These are phyloP conservation scores for Murina feae DNA, from an alignment of 2,113 vertebrate species.

Conservation along the genomic window DNA sequence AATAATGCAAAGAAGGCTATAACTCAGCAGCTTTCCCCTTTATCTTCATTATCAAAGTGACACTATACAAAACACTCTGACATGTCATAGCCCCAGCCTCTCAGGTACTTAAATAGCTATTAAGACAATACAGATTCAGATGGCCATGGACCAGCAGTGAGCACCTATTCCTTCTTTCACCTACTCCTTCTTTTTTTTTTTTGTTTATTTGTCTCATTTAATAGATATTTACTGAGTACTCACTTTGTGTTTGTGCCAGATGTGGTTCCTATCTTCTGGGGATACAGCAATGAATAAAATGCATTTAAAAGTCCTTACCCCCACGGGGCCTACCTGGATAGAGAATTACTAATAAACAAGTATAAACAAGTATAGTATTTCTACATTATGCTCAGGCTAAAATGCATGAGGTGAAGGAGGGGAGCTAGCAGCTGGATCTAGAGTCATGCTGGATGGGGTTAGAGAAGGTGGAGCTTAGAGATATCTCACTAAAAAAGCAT, in stretches of 20 bases:
- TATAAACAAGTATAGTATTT: background rate
- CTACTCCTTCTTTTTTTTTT: background rate
- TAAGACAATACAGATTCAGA: background rate
- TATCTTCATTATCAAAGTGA: slow-evolving; percentile 34
- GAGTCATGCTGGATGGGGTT: fast-evolving
- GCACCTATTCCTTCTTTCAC: background rate
- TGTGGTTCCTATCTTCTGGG: background rate
- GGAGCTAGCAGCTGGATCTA: background rate
- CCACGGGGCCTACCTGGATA: background rate
- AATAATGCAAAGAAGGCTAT: background rate
- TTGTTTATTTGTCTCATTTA: background rate
- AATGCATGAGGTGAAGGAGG: no score
- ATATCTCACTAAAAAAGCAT: background rate
- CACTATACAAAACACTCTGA: background rate
- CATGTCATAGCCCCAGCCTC: background rate
- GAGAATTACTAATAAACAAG: background rate
- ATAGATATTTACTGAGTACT: background rate
- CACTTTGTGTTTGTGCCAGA: background rate
- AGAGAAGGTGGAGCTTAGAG: background rate
- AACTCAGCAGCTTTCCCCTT: background rate
- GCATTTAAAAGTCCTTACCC: background rate
- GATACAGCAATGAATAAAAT: background rate
- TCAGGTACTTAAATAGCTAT: background rate
- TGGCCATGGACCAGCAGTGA: background rate
- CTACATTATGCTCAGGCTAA: background rate